These are phyloP conservation scores for Macroglossus sobrinus DNA, from an alignment of 2,113 vertebrate genomes.

Conservation along the genomic window DNA sequence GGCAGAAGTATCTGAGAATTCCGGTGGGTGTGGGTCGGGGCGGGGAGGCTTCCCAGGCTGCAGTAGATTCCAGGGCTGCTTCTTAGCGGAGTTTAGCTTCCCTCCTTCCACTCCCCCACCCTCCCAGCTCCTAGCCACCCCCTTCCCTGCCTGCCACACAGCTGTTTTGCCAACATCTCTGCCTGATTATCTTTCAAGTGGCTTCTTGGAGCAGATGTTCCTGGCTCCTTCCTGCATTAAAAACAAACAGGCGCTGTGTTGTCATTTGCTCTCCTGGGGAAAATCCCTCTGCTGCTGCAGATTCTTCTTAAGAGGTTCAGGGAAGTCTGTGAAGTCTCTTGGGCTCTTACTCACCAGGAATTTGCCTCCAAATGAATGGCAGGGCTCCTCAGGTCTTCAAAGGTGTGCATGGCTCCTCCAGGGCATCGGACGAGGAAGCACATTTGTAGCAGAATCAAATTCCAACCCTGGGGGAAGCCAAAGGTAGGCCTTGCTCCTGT, in stretches of 20 bases:
- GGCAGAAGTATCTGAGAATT: background rate
- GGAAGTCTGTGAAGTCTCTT: background rate
- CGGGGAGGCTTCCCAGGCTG: background rate
- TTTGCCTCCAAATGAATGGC: constrained; percentile 21
- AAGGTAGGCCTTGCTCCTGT: background rate
- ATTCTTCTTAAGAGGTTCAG: constrained; percentile 41
- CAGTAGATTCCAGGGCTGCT: background rate
- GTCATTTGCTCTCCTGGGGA: constrained; percentile 56
- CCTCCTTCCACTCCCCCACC: background rate
- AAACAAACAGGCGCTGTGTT: constrained; percentile 70
- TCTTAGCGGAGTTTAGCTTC: background rate
- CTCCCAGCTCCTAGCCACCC: background rate
- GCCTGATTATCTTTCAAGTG: constrained; percentile 78
- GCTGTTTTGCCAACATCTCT: constrained; percentile 70
- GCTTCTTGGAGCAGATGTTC: constrained; percentile 75
- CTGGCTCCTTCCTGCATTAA: constrained; percentile 41
- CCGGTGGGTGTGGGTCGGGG: rapidly evolving
- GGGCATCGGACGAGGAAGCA: rapidly evolving
- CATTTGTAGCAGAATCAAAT: background rate
- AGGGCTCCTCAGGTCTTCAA: background rate
- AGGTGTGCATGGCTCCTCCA: background rate
- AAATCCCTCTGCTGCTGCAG: constrained; percentile 27
- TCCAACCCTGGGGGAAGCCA: background rate
- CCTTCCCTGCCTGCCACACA: constrained; percentile 56
- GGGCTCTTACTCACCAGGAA: background rate